These are phyloP conservation scores for Drosophila vallismaia DNA, from an alignment of 2,888 invertebrate species.

Conservation along the genomic window DNA sequence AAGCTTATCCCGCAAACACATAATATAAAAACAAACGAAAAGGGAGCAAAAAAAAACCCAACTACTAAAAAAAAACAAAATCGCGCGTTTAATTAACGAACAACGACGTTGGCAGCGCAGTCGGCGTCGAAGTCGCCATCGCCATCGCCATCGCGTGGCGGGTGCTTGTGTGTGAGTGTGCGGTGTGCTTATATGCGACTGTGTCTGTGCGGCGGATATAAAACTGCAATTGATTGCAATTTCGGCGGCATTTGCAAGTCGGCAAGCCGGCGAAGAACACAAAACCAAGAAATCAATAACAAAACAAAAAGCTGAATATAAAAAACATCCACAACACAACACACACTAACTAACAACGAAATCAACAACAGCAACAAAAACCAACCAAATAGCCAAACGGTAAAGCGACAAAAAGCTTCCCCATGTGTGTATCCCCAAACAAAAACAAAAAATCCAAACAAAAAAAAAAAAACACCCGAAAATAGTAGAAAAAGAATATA, in stretches of 20 bases:
- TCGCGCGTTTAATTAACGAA: constrained; percentile 70
- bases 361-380: constrained; percentile 43
- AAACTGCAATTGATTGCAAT: constrained; percentile 77
- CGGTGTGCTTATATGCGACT: constrained; percentile 16
- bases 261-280: constrained; percentile 65
- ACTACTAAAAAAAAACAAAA: constrained; percentile 30
- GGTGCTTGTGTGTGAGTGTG: constrained; percentile 4
- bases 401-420: constrained; percentile 39
- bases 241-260: constrained; percentile 75
- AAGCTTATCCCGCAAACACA: constrained; percentile 13
- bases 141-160: constrained; percentile 25
- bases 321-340: constrained; percentile 53
- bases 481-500: constrained; percentile 30
- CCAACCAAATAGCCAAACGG: constrained; percentile 30
- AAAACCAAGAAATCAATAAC: constrained; percentile 68
- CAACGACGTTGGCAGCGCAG: constrained; percentile 58
- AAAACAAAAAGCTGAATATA: constrained; percentile 56
- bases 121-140: constrained; percentile 42
- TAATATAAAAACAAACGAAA: constrained; percentile 3
- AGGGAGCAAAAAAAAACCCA: constrained; percentile 16
- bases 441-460: constrained; percentile 10
- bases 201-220: constrained; percentile 55
- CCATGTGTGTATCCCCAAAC: constrained; percentile 21
- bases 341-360: constrained; percentile 45
- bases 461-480: constrained; percentile 16